A percentile compares a stretch with the other conserved stretches of the same genome.
phyloP scores from a whole-genome alignment of 2,797 vertebrate species.

The Rhyacichthys aspro region DNA sequence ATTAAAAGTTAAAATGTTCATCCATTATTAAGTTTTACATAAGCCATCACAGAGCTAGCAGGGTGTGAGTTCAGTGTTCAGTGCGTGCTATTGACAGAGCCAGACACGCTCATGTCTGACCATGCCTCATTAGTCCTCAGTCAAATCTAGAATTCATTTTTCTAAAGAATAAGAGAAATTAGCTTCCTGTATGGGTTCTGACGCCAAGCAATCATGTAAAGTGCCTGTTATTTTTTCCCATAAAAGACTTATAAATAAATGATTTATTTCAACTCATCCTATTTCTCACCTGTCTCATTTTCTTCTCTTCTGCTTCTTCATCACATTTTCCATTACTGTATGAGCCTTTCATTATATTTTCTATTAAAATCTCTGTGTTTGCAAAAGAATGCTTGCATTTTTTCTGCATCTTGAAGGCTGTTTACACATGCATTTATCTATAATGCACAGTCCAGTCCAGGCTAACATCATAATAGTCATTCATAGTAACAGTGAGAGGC shows the following conservation, averaged over 20 bases:
- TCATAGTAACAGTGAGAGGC: conserved; percentile 49
- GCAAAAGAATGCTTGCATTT: conserved; percentile 38
- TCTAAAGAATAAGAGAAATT: conserved; percentile 43
- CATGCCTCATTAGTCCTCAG: conserved; percentile 54
- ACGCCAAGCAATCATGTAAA: conserved; percentile 50
- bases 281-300: conserved; percentile 71
- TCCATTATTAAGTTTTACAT: conserved; percentile 75
- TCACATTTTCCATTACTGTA: conserved; percentile 6
- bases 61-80: conserved; percentile 45
- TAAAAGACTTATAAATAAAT: conserved; percentile 67
- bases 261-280: conserved; percentile 34
- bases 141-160: conserved; percentile 45
- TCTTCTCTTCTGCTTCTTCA: conserved; percentile 31
- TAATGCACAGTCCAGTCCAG: conserved; percentile 41
- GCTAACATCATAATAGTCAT: conserved; percentile 49
- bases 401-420: conserved; percentile 39
- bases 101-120: conserved; percentile 47
- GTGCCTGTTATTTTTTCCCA: conserved; percentile 51
- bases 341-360: not conserved
- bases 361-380: conserved; percentile 7
- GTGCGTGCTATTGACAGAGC: conserved; percentile 44
- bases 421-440: conserved; percentile 51
- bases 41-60: conserved; percentile 42
- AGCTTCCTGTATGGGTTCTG: conserved; percentile 24
- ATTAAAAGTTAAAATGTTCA: conserved; percentile 75